These are phyloP conservation scores for Amphimedon queenslandica DNA, from an alignment of 37 sponge, comb jelly and placozoan genomes.

Conservation along the genomic window DNA sequence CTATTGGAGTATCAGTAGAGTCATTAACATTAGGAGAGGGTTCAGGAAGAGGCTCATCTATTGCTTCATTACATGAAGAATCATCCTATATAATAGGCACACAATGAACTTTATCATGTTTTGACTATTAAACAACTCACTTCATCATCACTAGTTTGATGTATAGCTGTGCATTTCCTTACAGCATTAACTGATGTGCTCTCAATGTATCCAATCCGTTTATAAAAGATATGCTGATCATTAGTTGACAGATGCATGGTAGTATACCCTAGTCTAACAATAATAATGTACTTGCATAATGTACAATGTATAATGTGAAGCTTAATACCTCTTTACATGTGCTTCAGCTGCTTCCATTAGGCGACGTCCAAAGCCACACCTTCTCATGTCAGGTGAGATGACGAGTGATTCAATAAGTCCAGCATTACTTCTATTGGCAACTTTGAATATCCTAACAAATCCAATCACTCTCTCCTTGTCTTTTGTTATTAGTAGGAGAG, in stretches of 20 bases:
- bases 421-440: no score
- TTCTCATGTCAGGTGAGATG: slow-evolving; percentile 13
- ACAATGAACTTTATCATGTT: background rate
- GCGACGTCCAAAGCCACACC: slow-evolving; percentile 42
- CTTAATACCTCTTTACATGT: slow-evolving; percentile 13
- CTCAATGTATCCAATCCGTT: slow-evolving; percentile 44
- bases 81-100: background rate
- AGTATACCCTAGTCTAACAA: slow-evolving; percentile 14
- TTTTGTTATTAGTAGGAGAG: no score
- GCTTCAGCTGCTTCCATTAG: slow-evolving; percentile 52
- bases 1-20: background rate
- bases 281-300: no score
- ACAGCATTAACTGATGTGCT: slow-evolving; percentile 26
- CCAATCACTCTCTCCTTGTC: no score
- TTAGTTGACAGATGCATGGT: slow-evolving; percentile 64
- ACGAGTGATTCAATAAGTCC: no score
- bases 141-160: slow-evolving; percentile 9
- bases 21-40: no score
- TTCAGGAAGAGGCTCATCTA: background rate
- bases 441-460: no score
- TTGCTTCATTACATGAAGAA: no score
- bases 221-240: slow-evolving; percentile 55
- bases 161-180: slow-evolving; percentile 16
- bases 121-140: background rate
- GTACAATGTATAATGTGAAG: no score